Conservation (phyloP, 2,888 invertebrate species). For the Oxycera nigricornis region DNA sequence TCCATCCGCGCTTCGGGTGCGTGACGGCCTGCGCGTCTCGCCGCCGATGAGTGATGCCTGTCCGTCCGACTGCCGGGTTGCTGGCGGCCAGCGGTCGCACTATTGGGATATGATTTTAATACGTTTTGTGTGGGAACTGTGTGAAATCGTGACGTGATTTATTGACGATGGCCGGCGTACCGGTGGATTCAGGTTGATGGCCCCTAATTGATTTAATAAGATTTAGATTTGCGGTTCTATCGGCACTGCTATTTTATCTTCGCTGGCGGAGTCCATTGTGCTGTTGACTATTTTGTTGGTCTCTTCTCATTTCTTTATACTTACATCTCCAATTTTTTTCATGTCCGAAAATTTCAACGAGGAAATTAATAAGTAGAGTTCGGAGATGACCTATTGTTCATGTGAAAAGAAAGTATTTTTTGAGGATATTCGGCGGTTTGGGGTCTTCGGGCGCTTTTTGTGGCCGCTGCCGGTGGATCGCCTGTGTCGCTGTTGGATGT, state of each 20-base stretch:
- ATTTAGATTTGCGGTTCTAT: conserved; percentile 37
- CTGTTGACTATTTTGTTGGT: neutral
- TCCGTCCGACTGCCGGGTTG: too few species aligned
- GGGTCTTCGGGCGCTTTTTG: neutral
- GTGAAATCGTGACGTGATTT: conserved; percentile 37
- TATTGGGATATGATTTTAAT: conserved; percentile 29
- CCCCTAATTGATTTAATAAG: conserved; percentile 37
- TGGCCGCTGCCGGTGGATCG: neutral
- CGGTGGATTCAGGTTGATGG: conserved; percentile 29
- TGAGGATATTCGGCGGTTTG: conserved; percentile 8
- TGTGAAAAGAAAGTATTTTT: conserved; percentile 33
- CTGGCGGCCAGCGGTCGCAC: neutral
- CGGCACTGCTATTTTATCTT: conserved; percentile 4
- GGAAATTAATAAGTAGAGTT: conserved; percentile 20
- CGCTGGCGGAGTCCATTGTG: neutral
- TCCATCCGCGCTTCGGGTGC: neutral
- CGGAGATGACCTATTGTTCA: conserved; percentile 21
- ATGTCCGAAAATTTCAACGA: neutral
- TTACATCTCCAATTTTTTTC: neutral
- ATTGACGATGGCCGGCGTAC: conserved; percentile 14
- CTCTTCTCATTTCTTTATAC: neutral
- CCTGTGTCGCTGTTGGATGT: neutral
- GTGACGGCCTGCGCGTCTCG: neutral
- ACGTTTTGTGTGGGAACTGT: conserved; percentile 34
- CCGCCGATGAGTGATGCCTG: conserved; percentile 4